These are phyloP conservation scores for Melanotaenia duboulayi DNA, from an alignment of 2,113 vertebrate genomes.

Conservation along the genomic window DNA sequence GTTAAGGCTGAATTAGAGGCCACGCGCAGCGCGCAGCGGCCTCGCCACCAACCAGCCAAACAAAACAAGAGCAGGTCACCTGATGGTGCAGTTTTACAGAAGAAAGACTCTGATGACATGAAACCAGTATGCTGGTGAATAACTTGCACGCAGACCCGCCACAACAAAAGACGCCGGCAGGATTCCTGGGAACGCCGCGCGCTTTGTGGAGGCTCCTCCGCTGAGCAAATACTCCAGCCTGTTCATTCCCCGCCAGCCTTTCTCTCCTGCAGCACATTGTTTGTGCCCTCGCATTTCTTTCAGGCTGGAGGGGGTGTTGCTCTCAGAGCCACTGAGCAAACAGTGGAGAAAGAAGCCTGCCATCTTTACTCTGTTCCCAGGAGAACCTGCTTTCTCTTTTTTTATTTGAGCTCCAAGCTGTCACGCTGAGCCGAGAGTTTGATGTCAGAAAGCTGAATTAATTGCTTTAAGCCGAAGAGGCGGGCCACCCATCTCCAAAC, in stretches of 20 bases:
- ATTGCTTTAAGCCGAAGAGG: slow-evolving; percentile 91
- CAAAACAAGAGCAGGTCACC: slow-evolving; percentile 53
- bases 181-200: slow-evolving; percentile 92
- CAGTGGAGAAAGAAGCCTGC: slow-evolving; percentile 91
- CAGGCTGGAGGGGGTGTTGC: slow-evolving; percentile 87
- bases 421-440: slow-evolving; percentile 91
- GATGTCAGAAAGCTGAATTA: slow-evolving; percentile 94
- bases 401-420: slow-evolving; percentile 96
- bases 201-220: slow-evolving; percentile 93
- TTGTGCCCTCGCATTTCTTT: slow-evolving; percentile 96
- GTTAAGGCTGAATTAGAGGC: slow-evolving; percentile 2
- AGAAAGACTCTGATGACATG: slow-evolving; percentile 51
- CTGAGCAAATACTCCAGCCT: slow-evolving; percentile 97
- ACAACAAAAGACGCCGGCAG: slow-evolving; percentile 77
- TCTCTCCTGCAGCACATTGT: slow-evolving; percentile 92
- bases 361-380: slow-evolving; percentile 91
- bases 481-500: slow-evolving; percentile 87
- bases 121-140: slow-evolving; percentile 80
- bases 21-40: slow-evolving; percentile 36
- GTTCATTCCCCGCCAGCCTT: slow-evolving; percentile 89
- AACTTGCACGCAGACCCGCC: slow-evolving; percentile 33
- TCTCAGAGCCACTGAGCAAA: slow-evolving; percentile 95
- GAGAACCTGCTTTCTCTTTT: slow-evolving; percentile 92
- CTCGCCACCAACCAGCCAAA: slow-evolving; percentile 24
- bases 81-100: slow-evolving; percentile 55